A percentile compares a stretch with the other conserved stretches of the same genome.
phyloP scores from a whole-genome alignment of 2,888 invertebrate species.

The Hypselothyrea guttata region DNA sequence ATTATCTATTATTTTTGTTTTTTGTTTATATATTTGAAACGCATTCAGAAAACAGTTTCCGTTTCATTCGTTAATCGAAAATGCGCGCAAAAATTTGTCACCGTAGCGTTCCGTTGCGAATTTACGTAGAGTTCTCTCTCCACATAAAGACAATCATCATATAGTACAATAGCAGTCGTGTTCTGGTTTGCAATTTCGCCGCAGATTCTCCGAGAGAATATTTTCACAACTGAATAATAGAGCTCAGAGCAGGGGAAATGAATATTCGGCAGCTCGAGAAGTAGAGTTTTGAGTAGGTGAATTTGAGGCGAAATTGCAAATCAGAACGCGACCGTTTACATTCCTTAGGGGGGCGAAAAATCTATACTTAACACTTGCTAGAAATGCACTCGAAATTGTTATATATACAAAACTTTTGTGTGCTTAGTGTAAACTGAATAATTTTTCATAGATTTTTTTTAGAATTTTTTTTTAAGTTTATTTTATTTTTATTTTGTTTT shows the following conservation, averaged over 20 bases:
- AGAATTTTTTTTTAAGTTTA: slow-evolving; percentile 14
- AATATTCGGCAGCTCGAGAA: too few relatives aligned
- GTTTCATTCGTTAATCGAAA: slow-evolving; percentile 58
- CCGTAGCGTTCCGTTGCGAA: slow-evolving; percentile 75
- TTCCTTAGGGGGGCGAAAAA: slow-evolving; percentile 16
- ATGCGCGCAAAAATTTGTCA: slow-evolving; percentile 72
- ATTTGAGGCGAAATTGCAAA: too few relatives aligned
- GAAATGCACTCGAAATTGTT: slow-evolving; percentile 59
- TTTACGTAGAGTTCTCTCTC: slow-evolving; percentile 46
- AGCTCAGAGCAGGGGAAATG: too few relatives aligned
- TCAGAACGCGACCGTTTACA: not conserved
- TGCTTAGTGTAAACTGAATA: slow-evolving; percentile 10
- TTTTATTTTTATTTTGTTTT: slow-evolving; percentile 46
- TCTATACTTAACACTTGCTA: slow-evolving; percentile 57
- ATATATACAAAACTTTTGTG: slow-evolving; percentile 53
- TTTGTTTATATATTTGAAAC: slow-evolving; percentile 52
- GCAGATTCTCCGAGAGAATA: too few relatives aligned
- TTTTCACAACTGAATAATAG: too few relatives aligned
- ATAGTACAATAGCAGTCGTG: too few relatives aligned
- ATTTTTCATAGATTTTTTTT: slow-evolving; percentile 12
- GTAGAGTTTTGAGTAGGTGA: not conserved
- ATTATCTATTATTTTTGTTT: slow-evolving; percentile 36
- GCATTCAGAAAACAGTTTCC: slow-evolving; percentile 70
- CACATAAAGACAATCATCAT: slow-evolving; percentile 3
- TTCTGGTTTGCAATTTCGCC: too few relatives aligned